Percentiles rank a stretch among this genome's conserved stretches.
These are phyloP conservation scores for Leiothrix lutea DNA, from an alignment of 2,113 vertebrate species.

Conservation along the genomic window DNA sequence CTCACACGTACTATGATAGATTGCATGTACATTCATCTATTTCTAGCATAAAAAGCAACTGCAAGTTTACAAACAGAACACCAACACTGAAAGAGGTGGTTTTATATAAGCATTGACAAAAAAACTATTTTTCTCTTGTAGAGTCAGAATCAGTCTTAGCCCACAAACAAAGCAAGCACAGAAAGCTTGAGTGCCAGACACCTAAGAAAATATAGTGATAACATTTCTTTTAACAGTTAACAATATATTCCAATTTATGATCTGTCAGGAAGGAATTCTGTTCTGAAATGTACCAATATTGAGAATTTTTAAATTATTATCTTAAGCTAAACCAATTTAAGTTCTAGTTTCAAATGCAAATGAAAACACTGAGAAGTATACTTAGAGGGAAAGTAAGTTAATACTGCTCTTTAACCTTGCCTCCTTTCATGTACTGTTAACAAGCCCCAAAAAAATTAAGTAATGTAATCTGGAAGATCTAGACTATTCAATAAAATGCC, in stretches of 20 bases:
- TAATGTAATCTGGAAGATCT: not conserved
- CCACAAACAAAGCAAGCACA: not conserved
- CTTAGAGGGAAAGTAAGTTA: not conserved
- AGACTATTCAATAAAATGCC: not conserved
- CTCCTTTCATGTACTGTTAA: not conserved
- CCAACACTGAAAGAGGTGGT: not conserved
- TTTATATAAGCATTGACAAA: not conserved
- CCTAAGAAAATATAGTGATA: not conserved
- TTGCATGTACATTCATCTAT: not conserved
- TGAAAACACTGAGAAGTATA: not conserved
- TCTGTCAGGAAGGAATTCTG: not conserved
- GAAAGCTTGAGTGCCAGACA: not conserved
- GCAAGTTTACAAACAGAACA: not conserved
- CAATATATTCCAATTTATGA: not conserved
- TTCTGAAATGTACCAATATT: not conserved
- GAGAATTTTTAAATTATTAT: not conserved
- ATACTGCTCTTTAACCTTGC: not conserved
- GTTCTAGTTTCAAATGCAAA: not conserved
- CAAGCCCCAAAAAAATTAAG: not conserved
- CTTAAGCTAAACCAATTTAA: not conserved
- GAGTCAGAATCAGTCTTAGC: not conserved
- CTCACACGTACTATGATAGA: not conserved
- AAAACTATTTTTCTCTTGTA: not conserved
- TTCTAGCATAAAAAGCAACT: not conserved
- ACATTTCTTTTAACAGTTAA: not conserved